Base-by-base conservation (phyloP, 2,888 invertebrate species). In the Acleris holmiana region DNA sequence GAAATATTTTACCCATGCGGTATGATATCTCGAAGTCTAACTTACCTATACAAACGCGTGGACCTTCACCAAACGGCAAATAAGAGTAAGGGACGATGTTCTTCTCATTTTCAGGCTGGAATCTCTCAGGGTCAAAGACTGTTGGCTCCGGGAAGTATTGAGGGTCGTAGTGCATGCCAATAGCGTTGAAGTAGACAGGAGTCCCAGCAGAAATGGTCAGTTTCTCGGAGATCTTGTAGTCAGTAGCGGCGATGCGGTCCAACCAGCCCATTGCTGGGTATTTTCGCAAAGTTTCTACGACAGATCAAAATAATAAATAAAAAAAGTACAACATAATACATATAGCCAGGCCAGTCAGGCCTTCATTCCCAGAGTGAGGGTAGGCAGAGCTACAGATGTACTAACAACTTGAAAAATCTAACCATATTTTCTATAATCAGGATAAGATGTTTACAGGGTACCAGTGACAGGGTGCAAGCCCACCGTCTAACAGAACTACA, bases 251-350 rank as follows among this genome's bases (percentile, higher is more conserved):
- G 0, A 83, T 1, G 6, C 86, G 77, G 50, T 85, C 84, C 17
- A 85, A 15, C 83, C 83, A 86, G 3, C 81, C 82, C 83, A 88
- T 83, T 0, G 80, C 66, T 0, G 83, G 76, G 50, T 81, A 83
- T 44, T 79, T 83, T n/a, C 88, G 73, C 4, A 67, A 54, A 0
- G 71, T 53, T 68, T 88, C 88, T 88, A 75, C n/a, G 68, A 65
- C 18, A 41, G 8, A 15, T 15, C 8, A 17, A 15, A 19, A 41
- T 54, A n/a, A 18, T 15, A 8, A 21, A 15, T 15, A 13, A 5
- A 25, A 8, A 25, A 8, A 25, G n/a, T n/a, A n/a, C n/a, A n/a
- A n/a, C n/a, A n/a, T n/a, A n/a, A n/a, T n/a, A n/a, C n/a, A n/a
- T n/a, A n/a, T n/a, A n/a, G n/a, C n/a, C n/a, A n/a, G n/a, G n/a